These are phyloP conservation scores for Chondrilla cf. caribensis DNA, from an alignment of 37 sponge, comb jelly and placozoan species.

Conservation along the genomic window DNA sequence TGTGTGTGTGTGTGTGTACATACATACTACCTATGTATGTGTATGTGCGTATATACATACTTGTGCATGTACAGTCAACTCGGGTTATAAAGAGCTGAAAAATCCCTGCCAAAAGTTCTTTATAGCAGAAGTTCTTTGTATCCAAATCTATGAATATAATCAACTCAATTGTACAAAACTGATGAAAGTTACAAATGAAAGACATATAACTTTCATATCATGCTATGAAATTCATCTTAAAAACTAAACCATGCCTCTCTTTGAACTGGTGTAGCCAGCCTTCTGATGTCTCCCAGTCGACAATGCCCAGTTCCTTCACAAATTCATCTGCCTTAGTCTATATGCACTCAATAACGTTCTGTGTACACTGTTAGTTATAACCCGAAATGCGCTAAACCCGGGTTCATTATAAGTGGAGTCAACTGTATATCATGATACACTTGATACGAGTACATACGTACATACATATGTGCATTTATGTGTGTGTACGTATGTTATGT, in stretches of 20 bases:
- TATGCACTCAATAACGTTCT: too few species aligned
- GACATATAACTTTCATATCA: not conserved
- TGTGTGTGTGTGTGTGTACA: not conserved
- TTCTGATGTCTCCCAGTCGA: not conserved
- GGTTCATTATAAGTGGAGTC: slow-evolving; percentile 5
- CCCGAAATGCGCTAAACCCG: not conserved
- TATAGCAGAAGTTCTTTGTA: slow-evolving; percentile 11
- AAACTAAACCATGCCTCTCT: slow-evolving; percentile 1
- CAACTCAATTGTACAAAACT: not conserved
- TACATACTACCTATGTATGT: too few species aligned
- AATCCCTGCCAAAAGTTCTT: not conserved
- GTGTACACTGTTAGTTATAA: not conserved
- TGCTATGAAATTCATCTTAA: not conserved
- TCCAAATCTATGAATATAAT: not conserved
- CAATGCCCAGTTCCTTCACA: not conserved
- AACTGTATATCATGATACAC: too few species aligned
- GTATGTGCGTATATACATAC: too few species aligned
- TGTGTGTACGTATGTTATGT: too few species aligned
- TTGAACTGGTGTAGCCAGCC: slow-evolving; percentile 1
- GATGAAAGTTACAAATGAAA: not conserved
- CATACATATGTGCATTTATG: too few species aligned
- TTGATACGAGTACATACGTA: too few species aligned
- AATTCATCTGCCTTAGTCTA: not conserved
- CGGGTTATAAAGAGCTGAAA: not conserved
- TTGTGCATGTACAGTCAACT: not conserved